These are phyloP conservation scores for Dasypolia templi DNA, from an alignment of 2,888 invertebrate species.

Conservation along the genomic window DNA sequence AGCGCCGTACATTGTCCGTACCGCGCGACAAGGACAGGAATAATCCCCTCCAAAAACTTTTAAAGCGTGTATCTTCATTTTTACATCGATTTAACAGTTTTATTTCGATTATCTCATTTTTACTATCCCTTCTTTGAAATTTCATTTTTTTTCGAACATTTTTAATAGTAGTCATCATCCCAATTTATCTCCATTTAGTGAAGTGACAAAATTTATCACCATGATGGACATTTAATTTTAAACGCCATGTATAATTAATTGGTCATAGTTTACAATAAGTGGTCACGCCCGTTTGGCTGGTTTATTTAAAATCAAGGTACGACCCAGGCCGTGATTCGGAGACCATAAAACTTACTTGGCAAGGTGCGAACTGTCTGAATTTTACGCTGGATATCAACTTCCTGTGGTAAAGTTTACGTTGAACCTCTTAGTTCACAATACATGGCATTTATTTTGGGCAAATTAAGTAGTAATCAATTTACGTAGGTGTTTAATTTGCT, in stretches of 20 bases:
- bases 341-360: not conserved
- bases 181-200: slow-evolving; percentile 16
- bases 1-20: no score
- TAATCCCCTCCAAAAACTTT: no score
- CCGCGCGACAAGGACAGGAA: no score
- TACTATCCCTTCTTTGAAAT: no score
- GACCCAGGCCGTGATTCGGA: not conserved
- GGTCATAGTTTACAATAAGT: slow-evolving; percentile 25
- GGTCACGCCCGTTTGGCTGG: slow-evolving; percentile 3
- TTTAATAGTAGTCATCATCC: no score
- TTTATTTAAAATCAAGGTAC: slow-evolving; percentile 21
- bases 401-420: not conserved
- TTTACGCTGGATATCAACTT: slow-evolving; percentile 17
- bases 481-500: not conserved
- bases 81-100: no score
- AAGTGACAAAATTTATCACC: not conserved
- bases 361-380: slow-evolving; percentile 4
- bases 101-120: no score
- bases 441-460: not conserved
- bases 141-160: no score
- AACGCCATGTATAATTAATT: slow-evolving; percentile 40
- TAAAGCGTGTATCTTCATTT: no score
- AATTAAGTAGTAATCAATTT: not conserved
- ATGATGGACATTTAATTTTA: slow-evolving; percentile 20
- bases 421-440: not conserved